These are phyloP conservation scores for Caradrina kadenii DNA, from an alignment of 2,888 invertebrate genomes.

Conservation along the genomic window DNA sequence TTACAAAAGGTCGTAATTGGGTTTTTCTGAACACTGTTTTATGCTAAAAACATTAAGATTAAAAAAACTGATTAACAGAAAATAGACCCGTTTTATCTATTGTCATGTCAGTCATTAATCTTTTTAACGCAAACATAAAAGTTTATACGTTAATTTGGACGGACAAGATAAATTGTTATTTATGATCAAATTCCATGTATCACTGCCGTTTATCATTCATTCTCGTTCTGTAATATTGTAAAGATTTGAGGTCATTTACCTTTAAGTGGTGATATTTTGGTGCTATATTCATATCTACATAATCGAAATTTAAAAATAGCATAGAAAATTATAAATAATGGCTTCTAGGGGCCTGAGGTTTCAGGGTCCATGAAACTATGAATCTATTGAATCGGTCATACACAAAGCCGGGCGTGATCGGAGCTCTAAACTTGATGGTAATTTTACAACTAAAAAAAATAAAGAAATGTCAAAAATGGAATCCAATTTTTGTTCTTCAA, in stretches of 20 bases:
- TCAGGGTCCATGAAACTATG: no score
- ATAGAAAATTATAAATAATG: no score
- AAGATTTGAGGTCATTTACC: constrained; percentile 1
- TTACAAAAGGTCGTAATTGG: not conserved
- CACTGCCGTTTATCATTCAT: constrained; percentile 28
- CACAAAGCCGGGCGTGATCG: no score
- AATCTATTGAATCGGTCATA: no score
- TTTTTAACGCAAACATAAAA: constrained; percentile 24
- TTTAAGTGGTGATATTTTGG: not conserved
- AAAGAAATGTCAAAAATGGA: no score
- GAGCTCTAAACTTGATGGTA: no score
- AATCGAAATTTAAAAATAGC: no score
- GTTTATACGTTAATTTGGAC: constrained; percentile 33
- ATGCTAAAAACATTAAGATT: constrained; percentile 13
- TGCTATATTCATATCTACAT: no score
- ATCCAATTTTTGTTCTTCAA: not conserved
- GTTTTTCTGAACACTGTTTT: not conserved
- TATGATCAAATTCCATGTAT: constrained; percentile 45
- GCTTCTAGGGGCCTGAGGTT: no score
- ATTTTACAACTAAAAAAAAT: no score
- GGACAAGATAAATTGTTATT: constrained; percentile 54
- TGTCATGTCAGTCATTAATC: constrained; percentile 37
- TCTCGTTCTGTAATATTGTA: constrained; percentile 12
- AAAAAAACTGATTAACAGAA: constrained; percentile 31
- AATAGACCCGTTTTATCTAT: constrained; percentile 23